phyloP scores from a whole-genome alignment of 2,113 vertebrate species.

The Entosphenus tridentatus region DNA sequence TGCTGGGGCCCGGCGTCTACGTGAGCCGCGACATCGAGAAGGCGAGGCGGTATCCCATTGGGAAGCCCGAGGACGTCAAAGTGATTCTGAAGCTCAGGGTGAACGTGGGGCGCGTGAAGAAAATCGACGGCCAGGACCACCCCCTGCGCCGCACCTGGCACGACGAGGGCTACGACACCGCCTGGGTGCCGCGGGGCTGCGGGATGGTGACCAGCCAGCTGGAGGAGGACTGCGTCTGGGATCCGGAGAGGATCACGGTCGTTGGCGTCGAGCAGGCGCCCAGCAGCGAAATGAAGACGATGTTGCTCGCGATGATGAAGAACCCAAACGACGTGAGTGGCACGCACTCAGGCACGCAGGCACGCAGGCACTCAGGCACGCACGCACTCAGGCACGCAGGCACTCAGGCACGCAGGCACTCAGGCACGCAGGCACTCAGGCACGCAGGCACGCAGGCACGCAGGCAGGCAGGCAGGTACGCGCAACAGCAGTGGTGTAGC shows the following conservation, averaged over 20 bases:
- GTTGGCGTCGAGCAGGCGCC: not conserved
- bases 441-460: too few relatives aligned
- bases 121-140: slow-evolving; percentile 6
- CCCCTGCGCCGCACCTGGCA: slow-evolving; percentile 10
- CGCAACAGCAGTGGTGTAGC: too few relatives aligned
- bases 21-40: slow-evolving; percentile 7
- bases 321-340: too few relatives aligned
- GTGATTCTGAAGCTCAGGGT: slow-evolving; percentile 9
- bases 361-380: too few relatives aligned
- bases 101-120: slow-evolving; percentile 8
- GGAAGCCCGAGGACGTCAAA: not conserved
- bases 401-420: too few relatives aligned
- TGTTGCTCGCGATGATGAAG: too few relatives aligned
- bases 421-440: too few relatives aligned
- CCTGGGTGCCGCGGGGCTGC: slow-evolving; percentile 8
- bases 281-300: too few relatives aligned
- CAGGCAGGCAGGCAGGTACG: too few relatives aligned
- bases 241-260: slow-evolving; percentile 10
- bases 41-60: slow-evolving; percentile 6
- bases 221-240: slow-evolving; percentile 13
- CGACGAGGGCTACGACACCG: slow-evolving; percentile 10
- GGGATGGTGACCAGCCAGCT: slow-evolving; percentile 7
- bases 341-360: too few relatives aligned
- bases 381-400: too few relatives aligned
- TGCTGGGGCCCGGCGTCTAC: slow-evolving; percentile 10